These are phyloP conservation scores for Ganaspis sp. DNA, from an alignment of 1,140 invertebrate species.

Conservation along the genomic window DNA sequence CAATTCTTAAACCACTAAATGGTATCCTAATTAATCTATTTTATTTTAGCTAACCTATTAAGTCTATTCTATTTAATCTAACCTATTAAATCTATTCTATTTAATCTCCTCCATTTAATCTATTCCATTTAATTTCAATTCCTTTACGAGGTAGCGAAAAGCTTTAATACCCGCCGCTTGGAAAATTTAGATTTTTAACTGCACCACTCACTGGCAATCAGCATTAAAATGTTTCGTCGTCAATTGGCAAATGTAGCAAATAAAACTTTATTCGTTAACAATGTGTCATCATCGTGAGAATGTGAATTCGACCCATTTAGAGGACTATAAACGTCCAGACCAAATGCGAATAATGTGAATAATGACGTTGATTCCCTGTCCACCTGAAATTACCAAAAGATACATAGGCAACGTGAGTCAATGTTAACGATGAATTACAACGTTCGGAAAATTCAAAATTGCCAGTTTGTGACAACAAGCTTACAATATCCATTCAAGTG, in stretches of 20 bases:
- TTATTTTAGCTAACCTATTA: no score
- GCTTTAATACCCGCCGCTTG: no score
- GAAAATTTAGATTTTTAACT: neutral
- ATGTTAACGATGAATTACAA: slow-evolving; percentile 7
- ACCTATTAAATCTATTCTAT: no score
- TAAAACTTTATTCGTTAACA: slow-evolving; percentile 14
- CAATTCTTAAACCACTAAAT: no score
- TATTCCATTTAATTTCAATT: no score
- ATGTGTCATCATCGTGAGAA: slow-evolving; percentile 17
- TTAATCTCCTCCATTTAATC: no score
- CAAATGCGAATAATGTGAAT: slow-evolving; percentile 22
- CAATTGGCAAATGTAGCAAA: neutral
- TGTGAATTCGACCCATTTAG: slow-evolving; percentile 23
- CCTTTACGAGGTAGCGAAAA: no score
- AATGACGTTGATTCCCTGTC: slow-evolving; percentile 28
- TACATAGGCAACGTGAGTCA: neutral
- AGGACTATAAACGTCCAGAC: slow-evolving; percentile 12
- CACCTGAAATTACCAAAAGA: slow-evolving; percentile 2
- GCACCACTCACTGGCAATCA: neutral
- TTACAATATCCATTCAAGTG: neutral
- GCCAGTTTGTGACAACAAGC: neutral
- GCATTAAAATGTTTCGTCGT: slow-evolving; percentile 34
- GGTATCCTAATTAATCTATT: no score
- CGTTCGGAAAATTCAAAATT: slow-evolving; percentile 7
- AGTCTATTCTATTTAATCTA: no score